A percentile compares a stretch with the other conserved stretches of the same genome.
These are phyloP conservation scores for Naso thynnoides DNA, from an alignment of 2,797 vertebrate species.

Conservation along the genomic window DNA sequence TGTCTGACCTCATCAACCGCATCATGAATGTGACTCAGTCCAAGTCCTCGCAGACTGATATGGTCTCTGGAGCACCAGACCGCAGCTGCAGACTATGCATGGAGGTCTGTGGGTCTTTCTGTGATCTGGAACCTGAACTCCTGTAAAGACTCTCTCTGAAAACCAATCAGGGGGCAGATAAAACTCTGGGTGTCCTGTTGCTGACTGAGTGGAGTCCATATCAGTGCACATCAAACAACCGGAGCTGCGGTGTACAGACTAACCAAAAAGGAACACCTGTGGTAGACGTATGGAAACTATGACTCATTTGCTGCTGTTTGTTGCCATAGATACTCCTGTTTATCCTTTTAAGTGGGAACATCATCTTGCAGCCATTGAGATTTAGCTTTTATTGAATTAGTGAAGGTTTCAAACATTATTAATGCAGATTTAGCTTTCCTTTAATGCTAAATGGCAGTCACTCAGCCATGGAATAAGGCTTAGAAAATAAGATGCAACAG, in stretches of 20 bases:
- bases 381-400: slow-evolving; percentile 23
- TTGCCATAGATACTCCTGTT: slow-evolving; percentile 66
- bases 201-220: slow-evolving; percentile 35
- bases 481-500: slow-evolving; percentile 36
- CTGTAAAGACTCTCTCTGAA: slow-evolving; percentile 46
- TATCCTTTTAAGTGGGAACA: slow-evolving; percentile 49
- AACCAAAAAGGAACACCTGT: slow-evolving; percentile 67
- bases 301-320: slow-evolving; percentile 65
- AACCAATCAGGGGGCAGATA: slow-evolving; percentile 55
- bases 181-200: slow-evolving; percentile 45
- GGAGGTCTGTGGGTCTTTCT: slow-evolving; percentile 51
- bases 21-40: slow-evolving; percentile 66
- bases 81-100: slow-evolving; percentile 40
- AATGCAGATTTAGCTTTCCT: slow-evolving; percentile 14
- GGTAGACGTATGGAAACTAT: slow-evolving; percentile 66
- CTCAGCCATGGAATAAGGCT: slow-evolving; percentile 22
- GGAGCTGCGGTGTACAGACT: slow-evolving; percentile 11
- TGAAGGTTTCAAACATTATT: slow-evolving; percentile 20
- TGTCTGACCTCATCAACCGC: slow-evolving; percentile 81
- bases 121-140: slow-evolving; percentile 39
- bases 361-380: slow-evolving; percentile 26
- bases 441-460: not conserved
- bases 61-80: slow-evolving; percentile 50
- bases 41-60: slow-evolving; percentile 61
- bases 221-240: slow-evolving; percentile 31